Evolutionary conservation across 2,888 invertebrate genomes (phyloP).

Genomic region (Drosophila buzzatii): DNA sequence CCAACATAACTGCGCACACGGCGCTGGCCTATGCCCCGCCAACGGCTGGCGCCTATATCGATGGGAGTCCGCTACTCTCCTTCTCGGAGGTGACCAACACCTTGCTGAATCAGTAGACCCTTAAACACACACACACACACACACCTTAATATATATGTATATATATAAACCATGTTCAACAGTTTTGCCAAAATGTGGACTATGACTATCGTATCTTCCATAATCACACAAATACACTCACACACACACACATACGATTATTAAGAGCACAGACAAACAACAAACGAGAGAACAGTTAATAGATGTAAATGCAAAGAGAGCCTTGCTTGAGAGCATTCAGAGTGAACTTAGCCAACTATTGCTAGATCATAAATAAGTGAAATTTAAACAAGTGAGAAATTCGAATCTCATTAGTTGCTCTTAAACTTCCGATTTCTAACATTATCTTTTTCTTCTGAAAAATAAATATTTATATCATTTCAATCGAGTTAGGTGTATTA

Average conservation of each 20-base stretch:
- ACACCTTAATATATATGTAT: conserved; percentile 12
- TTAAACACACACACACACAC: conserved; percentile 8
- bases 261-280: conserved; percentile 18
- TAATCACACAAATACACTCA: conserved; percentile 51
- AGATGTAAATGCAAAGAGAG: conserved; percentile 19
- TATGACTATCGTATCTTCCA: conserved; percentile 85
- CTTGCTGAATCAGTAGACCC: conserved; percentile 88
- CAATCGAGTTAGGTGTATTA: too few relatives aligned
- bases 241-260: conserved; percentile 22
- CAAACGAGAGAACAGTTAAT: conserved; percentile 14
- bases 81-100: conserved; percentile 93
- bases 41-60: conserved; percentile 85
- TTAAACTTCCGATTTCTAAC: too few relatives aligned
- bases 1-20: conserved; percentile 85
- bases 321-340: conserved; percentile 33
- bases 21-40: conserved; percentile 86
- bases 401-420: too few relatives aligned
- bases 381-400: neutral
- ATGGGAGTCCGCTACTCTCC: conserved; percentile 90
- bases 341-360: neutral
- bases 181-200: conserved; percentile 85
- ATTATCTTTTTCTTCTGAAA: too few relatives aligned
- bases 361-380: neutral
- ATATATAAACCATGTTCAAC: conserved; percentile 63
- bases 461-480: too few relatives aligned